Base-by-base conservation (phyloP, 2,888 invertebrate species). In the Teleiodes luculella region DNA sequence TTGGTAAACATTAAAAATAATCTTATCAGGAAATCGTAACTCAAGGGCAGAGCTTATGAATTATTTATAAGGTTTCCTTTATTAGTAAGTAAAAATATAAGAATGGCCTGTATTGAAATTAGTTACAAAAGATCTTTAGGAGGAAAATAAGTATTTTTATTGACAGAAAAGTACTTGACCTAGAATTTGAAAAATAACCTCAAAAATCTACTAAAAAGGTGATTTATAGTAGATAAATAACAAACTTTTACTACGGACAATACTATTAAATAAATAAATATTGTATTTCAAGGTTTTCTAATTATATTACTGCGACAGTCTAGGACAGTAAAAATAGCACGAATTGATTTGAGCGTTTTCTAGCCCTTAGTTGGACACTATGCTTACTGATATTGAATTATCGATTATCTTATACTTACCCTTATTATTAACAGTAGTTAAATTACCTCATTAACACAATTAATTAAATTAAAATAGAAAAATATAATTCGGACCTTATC, bases 381-480 rank as follows among this genome's bases (percentile, higher is more conserved):
- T 2, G 20, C n/a, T 14, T 8, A 31, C 16, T 2, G 6, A 2
- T 49, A 16, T 35, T 51, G 16, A 1, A 48, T 35, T 54, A 28
- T 30, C 10, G 36, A 45, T 62, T 67, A 70, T 65, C 65, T 67
- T 55, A 51, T 59, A 51, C 54, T 45, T 62, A 58, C 56, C 51
- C 56, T 62, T 41, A 53, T 54, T 53, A 53, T 56, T 66, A 50
- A 57, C 58, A 61, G 55, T 56, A 65, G 64, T 52, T 65, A 68
- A 65, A 67, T 60, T 57, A 62, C 63, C 58, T 68, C 71, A 72
- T 74, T 75, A 67, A 75, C 70, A 67, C 70, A 55, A 75, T 39
- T 66, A 72, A 68, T 67, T 65, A 62, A 46, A 68, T 59, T 69
- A 68, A 62, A 62, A 67, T 59, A 61, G 53, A 57, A 59, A 63